Conservation (phyloP, 2,888 invertebrate genomes). For the Emesis furor region DNA sequence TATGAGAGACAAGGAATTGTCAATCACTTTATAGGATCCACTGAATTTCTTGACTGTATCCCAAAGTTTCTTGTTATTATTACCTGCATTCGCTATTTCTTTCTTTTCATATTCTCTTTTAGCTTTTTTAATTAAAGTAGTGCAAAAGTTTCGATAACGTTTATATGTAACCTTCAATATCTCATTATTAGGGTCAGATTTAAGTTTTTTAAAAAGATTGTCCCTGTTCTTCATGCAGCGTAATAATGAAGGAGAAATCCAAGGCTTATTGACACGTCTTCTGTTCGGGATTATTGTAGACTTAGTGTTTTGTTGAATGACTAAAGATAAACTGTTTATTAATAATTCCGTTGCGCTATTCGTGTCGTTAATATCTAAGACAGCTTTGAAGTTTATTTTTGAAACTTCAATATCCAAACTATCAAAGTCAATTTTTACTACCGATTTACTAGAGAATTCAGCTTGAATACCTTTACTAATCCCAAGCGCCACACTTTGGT, state of each 20-base stretch:
- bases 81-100: background rate
- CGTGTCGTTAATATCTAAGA: no score
- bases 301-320: constrained; percentile 56
- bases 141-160: constrained; percentile 35
- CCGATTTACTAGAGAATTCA: background rate
- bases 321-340: background rate
- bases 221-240: constrained; percentile 32
- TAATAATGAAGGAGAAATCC: constrained; percentile 32
- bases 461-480: no score
- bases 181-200: constrained; percentile 32
- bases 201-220: constrained; percentile 24
- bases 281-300: background rate
- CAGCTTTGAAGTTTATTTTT: no score
- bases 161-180: background rate
- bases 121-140: constrained; percentile 22
- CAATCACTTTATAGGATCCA: background rate
- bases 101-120: constrained; percentile 25
- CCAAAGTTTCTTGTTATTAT: constrained; percentile 25
- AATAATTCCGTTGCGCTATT: no score
- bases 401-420: background rate
- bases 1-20: background rate
- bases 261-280: constrained; percentile 12
- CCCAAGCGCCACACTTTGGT: background rate
- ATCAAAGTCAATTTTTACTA: background rate
- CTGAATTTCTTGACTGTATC: background rate